Evolutionary conservation across 2,113 vertebrate genomes (phyloP), one percentile per base, ranked within the genome.

Genomic region (Ophiodon elongatus): DNA sequence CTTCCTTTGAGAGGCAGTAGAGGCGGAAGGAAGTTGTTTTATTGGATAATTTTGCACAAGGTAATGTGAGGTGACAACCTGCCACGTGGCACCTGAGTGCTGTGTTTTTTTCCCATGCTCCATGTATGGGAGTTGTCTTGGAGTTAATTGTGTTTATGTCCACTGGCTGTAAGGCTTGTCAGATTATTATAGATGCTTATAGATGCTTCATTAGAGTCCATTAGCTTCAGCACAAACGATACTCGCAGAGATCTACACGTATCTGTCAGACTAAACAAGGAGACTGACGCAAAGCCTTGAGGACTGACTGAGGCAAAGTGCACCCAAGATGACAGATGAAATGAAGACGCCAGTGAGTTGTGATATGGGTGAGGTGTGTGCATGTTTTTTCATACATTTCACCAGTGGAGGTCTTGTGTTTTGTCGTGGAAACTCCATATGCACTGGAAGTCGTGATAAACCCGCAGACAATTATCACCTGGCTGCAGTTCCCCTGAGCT

Each of bases 31-130:
- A 62, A 52, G 77, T 79, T 62, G 39, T 84, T 86, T 78, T 78
- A 81, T 87, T 86, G 71, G 74, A 80, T 68, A 76, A 65, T 75
- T 76, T 50, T 68, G 45, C 45, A 75, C 50, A 62, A 72, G 54
- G 78, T 89, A 88, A 89, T 85, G 43, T 4, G 27, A 91, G 80
- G 76, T 77, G 86, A 91, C 90, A 90, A 76, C 75, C 45, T 85
- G 47, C 56, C 39, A 37, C 54, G 66, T 69, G 39, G 52, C 31
- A 43, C 64, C 79, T 43, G 29, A 41, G 73, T 54, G 19, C 77
- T 29, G 14, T 31, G 45, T 72, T 81, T 73, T 79, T 41, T 41
- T 25, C 59, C 62, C 23, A 37, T 31, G 85, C 73, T 60, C 56
- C 39, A 23, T 73, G 80, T 85, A 65, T 4, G 27, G 56, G 54